A percentile compares a stretch with the other conserved stretches of the same genome.
These are phyloP conservation scores for Ectemnius continuus DNA, from an alignment of 2,888 invertebrate species.

Conservation along the genomic window DNA sequence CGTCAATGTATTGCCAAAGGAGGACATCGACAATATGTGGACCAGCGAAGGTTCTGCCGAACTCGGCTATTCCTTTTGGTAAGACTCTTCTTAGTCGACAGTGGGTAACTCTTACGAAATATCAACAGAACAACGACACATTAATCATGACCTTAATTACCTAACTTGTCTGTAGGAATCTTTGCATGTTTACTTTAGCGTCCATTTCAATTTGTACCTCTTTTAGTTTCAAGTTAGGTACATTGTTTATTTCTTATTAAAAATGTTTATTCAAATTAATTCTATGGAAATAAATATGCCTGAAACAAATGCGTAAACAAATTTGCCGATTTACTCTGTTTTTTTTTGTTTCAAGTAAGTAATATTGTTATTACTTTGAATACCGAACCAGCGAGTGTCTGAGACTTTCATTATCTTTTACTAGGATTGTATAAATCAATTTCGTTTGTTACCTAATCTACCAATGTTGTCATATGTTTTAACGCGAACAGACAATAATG, in stretches of 20 bases:
- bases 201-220: not conserved
- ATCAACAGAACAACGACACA: not conserved
- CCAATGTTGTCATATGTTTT: not conserved
- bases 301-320: too few species aligned
- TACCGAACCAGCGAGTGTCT: too few species aligned
- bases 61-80: constrained; percentile 94
- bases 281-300: too few species aligned
- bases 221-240: too few species aligned
- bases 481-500: not conserved
- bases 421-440: not conserved
- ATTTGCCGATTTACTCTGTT: not conserved
- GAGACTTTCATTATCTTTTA: not conserved
- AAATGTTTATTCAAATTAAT: too few species aligned
- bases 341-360: too few species aligned
- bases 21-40: constrained; percentile 90
- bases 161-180: not conserved
- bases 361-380: too few species aligned
- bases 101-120: not conserved
- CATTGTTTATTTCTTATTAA: too few species aligned
- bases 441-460: constrained; percentile 3
- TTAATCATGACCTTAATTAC: not conserved
- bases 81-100: constrained; percentile 34
- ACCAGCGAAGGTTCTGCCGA: constrained; percentile 89
- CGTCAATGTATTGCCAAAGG: constrained; percentile 89
- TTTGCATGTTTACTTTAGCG: not conserved